Base-by-base conservation (phyloP, 2,888 invertebrate genomes). In the Saturnia japonica region DNA sequence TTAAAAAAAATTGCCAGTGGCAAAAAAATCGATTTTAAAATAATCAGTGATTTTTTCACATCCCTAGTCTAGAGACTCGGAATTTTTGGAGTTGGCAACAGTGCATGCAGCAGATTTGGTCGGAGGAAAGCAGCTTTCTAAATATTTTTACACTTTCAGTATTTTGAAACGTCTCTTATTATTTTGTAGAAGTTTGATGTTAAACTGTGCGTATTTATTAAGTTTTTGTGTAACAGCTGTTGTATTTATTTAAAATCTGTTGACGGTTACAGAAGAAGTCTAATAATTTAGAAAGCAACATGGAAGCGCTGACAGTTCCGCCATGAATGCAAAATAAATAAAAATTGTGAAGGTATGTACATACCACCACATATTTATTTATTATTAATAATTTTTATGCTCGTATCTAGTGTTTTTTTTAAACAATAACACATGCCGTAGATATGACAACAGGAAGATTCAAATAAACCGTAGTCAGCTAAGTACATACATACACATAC, bases 271-370 rank as follows among this genome's bases (percentile, higher is more conserved):
- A 68, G 42, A 71, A 68, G 60, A 62, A 62, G 34, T 68, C 22
- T 67, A 67, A 47, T 71, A 68, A 81, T 87, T 87, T 91, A 94
- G 94, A 94, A 94, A 94, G 94, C 94, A 94, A 94, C 94, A 94
- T 94, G 94, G 94, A 94, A 94, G 94, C 92, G 86, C 87, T 94
- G 94, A 94, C 94, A 94, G 94, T 94, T 94, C 94, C 94, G 94
- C 94, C 94, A 94, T 94, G 94, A 94, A 94, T 93, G 94, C 94
- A 94, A 94, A 94, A 94, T 94, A 94, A 94, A 94, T 94, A 94
- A 90, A 91, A 91, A 93, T 90, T 93, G 86, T 85, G 86, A 87
- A 93, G 93, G 92, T 93, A 79, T 51, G 47, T 51, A 51, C 47
- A 19, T 60, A 60, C 28, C 28, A 60, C 57, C 25, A 60, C 78